Evolutionary conservation across 2,888 invertebrate genomes (phyloP), one percentile per base, ranked within the genome.

Genomic region (Coelinius sp.): DNA sequence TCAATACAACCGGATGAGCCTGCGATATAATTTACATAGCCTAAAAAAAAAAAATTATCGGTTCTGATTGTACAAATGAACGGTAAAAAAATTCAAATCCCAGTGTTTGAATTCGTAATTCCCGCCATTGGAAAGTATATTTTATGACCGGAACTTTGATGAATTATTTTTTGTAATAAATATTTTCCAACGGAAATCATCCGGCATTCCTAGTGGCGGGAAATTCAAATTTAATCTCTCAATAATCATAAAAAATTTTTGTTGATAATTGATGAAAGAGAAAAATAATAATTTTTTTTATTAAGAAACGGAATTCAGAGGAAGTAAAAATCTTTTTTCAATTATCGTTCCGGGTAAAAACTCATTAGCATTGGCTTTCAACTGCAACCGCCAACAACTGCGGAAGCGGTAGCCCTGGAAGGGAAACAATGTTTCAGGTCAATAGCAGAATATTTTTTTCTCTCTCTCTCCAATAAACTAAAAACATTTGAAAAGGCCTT

Each of bases 321-420:
- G 20, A 20, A 49, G 46, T 17, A 49, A 49, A 49, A 49, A 49
- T 49, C 0, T 49, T 49, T n/a, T 49, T 46, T 53, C 53, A 75
- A 75, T 75, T 75, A 75, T 68, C 75, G 67, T 68, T 68, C 49
- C 38, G 63, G 44, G 70, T 27, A 38, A 68, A 75, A 75, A 73
- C 73, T 75, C 67, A 64, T 75, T 75, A 75, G 68, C 72, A 56
- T 62, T 65, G 49, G 4, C 49, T 31, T 10, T 49, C 44, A 64
- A 63, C 8, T 22, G 35, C 27, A n/a, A 56, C 67, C 59, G 44
- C 27, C 20, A 31, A 7, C 20, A 59, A 59, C 10, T 27, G 20
- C 59, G 59, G 59, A 59, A 59, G 59, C 59, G 20, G 20, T 31
- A 14, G 17, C 20, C 14, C 20, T 35, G 31, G 35, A 59, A 59